These are phyloP conservation scores for Taenioides sp. DNA, from an alignment of 2,797 vertebrate species.

Conservation along the genomic window DNA sequence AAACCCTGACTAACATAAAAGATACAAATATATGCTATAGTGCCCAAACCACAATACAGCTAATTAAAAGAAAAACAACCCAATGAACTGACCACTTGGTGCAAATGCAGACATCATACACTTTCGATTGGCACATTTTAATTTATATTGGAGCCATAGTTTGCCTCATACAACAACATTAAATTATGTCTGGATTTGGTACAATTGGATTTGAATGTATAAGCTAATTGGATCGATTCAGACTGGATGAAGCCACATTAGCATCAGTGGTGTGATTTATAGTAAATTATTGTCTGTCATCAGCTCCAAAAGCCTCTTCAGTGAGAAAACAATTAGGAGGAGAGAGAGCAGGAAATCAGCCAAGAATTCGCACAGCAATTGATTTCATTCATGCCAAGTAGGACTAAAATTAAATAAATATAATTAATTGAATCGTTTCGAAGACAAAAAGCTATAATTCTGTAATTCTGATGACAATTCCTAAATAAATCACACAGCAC, in stretches of 20 bases:
- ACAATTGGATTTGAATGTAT: slow-evolving; percentile 18
- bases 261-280: slow-evolving; percentile 4
- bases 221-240: slow-evolving; percentile 22
- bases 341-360: not conserved
- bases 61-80: not conserved
- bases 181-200: slow-evolving; percentile 24
- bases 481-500: too few relatives aligned
- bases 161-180: slow-evolving; percentile 6
- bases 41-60: too few relatives aligned
- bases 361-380: not conserved
- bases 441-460: too few relatives aligned
- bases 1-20: too few relatives aligned
- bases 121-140: slow-evolving; percentile 34
- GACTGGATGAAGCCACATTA: slow-evolving; percentile 19
- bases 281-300: slow-evolving; percentile 19
- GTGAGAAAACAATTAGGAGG: slow-evolving; percentile 5
- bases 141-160: slow-evolving; percentile 23
- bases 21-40: too few relatives aligned
- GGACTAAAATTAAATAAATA: not conserved
- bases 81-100: not conserved
- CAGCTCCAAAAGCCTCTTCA: slow-evolving; percentile 21
- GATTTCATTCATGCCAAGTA: not conserved
- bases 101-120: slow-evolving; percentile 42
- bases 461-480: too few relatives aligned
- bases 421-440: not conserved